Evolutionary conservation across 30 jellyfish, hydroid and myxozoan species (phyloP).

Genomic region (Aurelia aurita complex sp. Pacific): DNA sequence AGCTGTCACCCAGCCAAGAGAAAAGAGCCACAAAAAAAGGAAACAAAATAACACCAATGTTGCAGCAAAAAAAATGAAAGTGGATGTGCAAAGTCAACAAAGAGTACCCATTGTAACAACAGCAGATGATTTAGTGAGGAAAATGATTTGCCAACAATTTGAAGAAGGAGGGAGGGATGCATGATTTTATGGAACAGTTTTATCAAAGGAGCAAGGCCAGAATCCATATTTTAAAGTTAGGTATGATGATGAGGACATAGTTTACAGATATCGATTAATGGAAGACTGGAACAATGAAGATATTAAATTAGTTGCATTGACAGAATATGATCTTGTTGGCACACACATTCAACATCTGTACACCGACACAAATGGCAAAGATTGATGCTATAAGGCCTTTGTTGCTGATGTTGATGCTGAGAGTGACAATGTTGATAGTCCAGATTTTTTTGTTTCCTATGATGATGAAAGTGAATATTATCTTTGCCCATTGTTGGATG

Average conservation of each 20-base stretch:
- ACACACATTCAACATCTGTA: not conserved
- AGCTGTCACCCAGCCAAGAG: too few relatives aligned
- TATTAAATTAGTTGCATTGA: not conserved
- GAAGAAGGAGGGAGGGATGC: not conserved
- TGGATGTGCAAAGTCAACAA: too few relatives aligned
- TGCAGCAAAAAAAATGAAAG: too few relatives aligned
- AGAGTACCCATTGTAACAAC: too few relatives aligned
- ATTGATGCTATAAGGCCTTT: constrained; percentile 21
- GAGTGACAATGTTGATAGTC: too few relatives aligned
- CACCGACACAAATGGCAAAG: not conserved
- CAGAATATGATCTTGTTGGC: constrained; percentile 11
- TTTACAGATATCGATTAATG: not conserved
- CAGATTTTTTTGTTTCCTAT: not conserved
- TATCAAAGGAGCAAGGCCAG: not conserved
- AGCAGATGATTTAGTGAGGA: not conserved
- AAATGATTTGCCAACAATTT: not conserved
- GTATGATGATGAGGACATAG: constrained; percentile 9
- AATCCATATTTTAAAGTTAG: not conserved
- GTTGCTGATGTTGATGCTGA: not conserved
- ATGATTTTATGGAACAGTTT: not conserved
- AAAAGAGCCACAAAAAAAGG: too few relatives aligned
- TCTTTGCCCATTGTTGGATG: constrained; percentile 6
- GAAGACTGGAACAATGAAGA: not conserved
- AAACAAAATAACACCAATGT: too few relatives aligned
- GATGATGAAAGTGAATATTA: constrained; percentile 1